Evolutionary conservation across 1,140 invertebrate species (phyloP), one percentile per base, ranked within the genome.

Genomic region (Drosophila orosa): DNA sequence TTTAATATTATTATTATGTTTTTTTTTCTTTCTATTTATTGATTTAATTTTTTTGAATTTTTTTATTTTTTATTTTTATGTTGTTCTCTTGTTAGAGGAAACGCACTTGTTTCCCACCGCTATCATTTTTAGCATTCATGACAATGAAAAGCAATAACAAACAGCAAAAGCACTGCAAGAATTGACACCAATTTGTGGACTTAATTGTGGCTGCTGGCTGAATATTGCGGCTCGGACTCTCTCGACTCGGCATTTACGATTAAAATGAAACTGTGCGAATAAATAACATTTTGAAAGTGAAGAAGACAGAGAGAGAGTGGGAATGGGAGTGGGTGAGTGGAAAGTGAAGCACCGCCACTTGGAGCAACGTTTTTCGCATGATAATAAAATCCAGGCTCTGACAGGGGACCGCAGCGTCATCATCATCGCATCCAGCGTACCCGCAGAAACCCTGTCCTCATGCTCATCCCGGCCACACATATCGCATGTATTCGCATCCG

Each of bases 141-240:
- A 48, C 62, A 66, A 47, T 61, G 29, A 55, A 33, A 44, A 56
- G 56, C 44, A 63, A 40, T 25, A 58, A 48, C 60, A 68, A 55
- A 45, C 25, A 68, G 59, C 44, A n/a, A 33, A 61, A 56, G 17
- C 35, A 65, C 62, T 22, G 56, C 82, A 61, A 74, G 61, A 78
- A 74, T 78, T 82, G 80, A 79, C 71, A 65, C 48, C 80, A 82
- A 83, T 83, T 82, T 79, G 62, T 56, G 48, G 57, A 80, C 73
- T 74, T 82, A 78, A 82, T 82, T 74, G 79, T 78, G 74, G 59
- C 65, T 56, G 54, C 45, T 47, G 37, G 19, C 35, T 50, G 17
- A 37, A 25, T 54, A 35, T 54, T 61, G 31, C 54, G 56, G 25
- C 55, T 39, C 48, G 31, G 7, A 37, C 29, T 55, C 29, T 55